phyloP scores from a whole-genome alignment of 2,113 vertebrate species.

The Colossoma macropomum region DNA sequence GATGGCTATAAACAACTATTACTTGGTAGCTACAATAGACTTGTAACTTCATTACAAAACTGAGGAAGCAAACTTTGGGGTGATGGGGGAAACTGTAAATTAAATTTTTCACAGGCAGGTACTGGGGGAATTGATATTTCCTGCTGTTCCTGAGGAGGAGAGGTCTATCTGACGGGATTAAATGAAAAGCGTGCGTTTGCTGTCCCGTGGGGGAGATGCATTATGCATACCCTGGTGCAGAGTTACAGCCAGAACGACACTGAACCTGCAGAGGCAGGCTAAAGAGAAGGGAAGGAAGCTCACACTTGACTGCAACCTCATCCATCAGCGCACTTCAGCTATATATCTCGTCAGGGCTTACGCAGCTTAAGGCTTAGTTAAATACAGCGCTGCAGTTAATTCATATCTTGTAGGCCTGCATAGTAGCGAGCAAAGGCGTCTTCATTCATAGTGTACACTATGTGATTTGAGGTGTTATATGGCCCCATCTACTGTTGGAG shows the following conservation, averaged over 20 bases:
- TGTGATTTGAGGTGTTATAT: neutral
- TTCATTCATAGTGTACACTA: neutral
- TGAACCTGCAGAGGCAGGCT: constrained; percentile 21
- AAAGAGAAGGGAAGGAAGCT: constrained; percentile 4
- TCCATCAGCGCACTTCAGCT: neutral
- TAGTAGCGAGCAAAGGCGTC: neutral
- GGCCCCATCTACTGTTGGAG: constrained; percentile 17
- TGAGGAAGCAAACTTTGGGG: no score
- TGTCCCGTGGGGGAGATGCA: constrained; percentile 10
- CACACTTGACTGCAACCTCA: constrained; percentile 17
- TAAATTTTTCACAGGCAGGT: neutral
- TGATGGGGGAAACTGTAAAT: neutral
- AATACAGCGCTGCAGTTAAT: neutral
- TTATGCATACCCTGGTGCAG: constrained; percentile 46
- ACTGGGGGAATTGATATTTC: constrained; percentile 5
- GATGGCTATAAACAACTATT: no score
- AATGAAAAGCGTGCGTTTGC: constrained; percentile 3
- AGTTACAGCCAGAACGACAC: constrained; percentile 27
- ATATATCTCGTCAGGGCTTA: neutral
- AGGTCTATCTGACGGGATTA: constrained; percentile 7
- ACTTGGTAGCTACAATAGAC: no score
- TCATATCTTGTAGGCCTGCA: neutral
- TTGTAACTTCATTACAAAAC: no score
- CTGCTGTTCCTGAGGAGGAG: constrained; percentile 7
- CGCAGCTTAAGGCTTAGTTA: neutral